Conservation (phyloP, 2,888 invertebrate genomes). For the Tribolium freemani region DNA sequence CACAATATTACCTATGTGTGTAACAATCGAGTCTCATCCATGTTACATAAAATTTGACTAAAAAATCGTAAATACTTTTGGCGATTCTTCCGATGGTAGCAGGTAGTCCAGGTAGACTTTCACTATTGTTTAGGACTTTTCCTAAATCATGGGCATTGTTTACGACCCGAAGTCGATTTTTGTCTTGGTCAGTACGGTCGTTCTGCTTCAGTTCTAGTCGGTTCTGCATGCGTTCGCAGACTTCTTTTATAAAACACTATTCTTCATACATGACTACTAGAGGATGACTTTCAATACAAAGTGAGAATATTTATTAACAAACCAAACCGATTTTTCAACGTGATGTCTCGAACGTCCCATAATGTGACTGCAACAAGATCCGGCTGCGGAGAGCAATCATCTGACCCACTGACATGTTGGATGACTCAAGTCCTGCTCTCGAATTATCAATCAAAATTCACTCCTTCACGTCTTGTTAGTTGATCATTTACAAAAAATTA, state of each 20-base stretch:
- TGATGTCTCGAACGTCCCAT: conserved; percentile 14
- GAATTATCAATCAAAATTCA: conserved; percentile 29
- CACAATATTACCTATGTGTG: conserved; percentile 6
- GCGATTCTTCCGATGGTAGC: background rate
- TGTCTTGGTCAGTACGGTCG: conserved; percentile 30
- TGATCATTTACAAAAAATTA: background rate
- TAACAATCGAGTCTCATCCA: background rate
- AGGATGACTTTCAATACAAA: conserved; percentile 32
- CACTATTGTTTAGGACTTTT: conserved; percentile 32
- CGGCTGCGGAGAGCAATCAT: conserved; percentile 52
- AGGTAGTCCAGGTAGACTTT: conserved; percentile 12
- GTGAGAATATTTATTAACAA: background rate
- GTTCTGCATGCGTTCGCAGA: conserved; percentile 38
- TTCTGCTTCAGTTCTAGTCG: conserved; percentile 34
- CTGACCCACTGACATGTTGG: conserved; percentile 55
- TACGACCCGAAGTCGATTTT: conserved; percentile 20
- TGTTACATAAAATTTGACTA: conserved; percentile 6
- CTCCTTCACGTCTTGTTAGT: background rate
- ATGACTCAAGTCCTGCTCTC: conserved; percentile 20
- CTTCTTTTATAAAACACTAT: conserved; percentile 12
- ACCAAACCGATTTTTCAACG: background rate
- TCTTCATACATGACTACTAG: conserved; percentile 38
- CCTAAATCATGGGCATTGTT: conserved; percentile 16
- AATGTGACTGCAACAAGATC: conserved; percentile 45
- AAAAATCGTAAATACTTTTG: background rate